Conservation (phyloP, 2,113 vertebrate species). For the Polypterus senegalus region DNA sequence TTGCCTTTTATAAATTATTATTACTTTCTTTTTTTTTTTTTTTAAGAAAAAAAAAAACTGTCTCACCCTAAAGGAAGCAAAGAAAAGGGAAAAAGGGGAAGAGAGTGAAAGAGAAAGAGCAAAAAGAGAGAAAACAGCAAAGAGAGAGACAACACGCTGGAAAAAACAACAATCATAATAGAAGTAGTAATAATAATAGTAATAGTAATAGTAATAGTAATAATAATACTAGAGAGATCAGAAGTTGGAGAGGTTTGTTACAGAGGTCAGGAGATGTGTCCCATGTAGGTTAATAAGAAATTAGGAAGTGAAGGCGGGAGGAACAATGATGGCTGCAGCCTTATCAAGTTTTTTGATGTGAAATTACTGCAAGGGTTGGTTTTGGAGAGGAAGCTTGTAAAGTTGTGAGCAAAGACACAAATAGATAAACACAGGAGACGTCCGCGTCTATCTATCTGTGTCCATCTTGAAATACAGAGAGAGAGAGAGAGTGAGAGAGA, state of each 20-base stretch:
- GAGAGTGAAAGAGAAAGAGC: slow-evolving; percentile 15
- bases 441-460: no score
- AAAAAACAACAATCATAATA: slow-evolving; percentile 18
- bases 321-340: neutral
- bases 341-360: neutral
- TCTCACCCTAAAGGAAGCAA: slow-evolving; percentile 51
- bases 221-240: no score
- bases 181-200: neutral
- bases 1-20: slow-evolving; percentile 23
- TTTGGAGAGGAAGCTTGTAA: no score
- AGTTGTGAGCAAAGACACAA: no score
- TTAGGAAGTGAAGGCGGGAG: neutral
- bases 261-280: neutral
- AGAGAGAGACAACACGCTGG: slow-evolving; percentile 16
- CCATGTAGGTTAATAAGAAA: neutral
- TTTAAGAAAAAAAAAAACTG: slow-evolving; percentile 9
- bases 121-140: slow-evolving; percentile 12
- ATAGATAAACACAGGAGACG: no score
- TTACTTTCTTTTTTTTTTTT: slow-evolving; percentile 11
- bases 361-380: no score
- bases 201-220: no score
- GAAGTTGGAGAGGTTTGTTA: neutral
- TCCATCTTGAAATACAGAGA: slow-evolving; percentile 13
- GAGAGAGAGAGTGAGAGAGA: slow-evolving; percentile 8
- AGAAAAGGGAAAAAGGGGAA: slow-evolving; percentile 26